Evolutionary conservation across 2,888 invertebrate genomes (phyloP).

Genomic region (Meloe dianella): DNA sequence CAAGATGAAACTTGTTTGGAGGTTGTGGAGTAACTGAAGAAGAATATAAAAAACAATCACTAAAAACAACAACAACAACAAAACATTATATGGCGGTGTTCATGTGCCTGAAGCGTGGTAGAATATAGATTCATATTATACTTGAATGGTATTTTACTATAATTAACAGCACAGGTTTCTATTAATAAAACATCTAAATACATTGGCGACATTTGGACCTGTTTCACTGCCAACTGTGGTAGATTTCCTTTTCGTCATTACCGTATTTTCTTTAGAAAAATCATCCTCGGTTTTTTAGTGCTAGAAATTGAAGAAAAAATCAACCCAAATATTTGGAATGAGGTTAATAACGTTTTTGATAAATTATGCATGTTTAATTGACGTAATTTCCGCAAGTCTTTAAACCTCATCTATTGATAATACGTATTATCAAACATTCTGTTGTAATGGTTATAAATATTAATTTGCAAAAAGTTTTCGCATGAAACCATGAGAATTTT

Average conservation of each 20-base stretch:
- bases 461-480: too few species aligned
- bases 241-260: background rate
- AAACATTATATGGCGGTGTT: slow-evolving; percentile 34
- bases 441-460: background rate
- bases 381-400: background rate
- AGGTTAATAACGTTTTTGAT: background rate
- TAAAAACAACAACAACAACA: slow-evolving; percentile 24
- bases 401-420: background rate
- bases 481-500: too few species aligned
- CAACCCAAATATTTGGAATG: background rate
- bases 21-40: background rate
- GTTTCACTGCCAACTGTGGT: background rate
- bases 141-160: slow-evolving; percentile 18
- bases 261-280: background rate
- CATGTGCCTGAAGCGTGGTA: slow-evolving; percentile 38
- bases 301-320: background rate
- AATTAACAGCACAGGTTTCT: slow-evolving; percentile 21
- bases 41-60: slow-evolving; percentile 12
- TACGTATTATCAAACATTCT: background rate
- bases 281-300: too few species aligned
- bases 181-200: slow-evolving; percentile 13
- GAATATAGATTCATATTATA: slow-evolving; percentile 34
- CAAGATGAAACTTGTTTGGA: slow-evolving; percentile 37
- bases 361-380: background rate
- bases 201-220: slow-evolving; percentile 8